phyloP scores from a whole-genome alignment of 2,113 vertebrate genomes.

The Cyphomyrus discorhynchus region DNA sequence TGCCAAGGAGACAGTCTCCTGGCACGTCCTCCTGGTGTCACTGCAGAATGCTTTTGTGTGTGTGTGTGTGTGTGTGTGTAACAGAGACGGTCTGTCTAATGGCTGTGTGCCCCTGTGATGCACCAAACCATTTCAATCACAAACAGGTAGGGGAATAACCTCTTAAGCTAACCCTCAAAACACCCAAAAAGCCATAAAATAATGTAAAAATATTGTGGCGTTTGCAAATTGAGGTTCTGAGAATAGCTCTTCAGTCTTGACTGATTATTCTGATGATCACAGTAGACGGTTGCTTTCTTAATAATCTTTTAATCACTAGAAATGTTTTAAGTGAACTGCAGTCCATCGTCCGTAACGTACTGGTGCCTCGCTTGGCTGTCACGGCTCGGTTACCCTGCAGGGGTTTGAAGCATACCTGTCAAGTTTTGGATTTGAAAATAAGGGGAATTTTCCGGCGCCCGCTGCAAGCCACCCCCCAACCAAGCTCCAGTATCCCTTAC shows the following conservation, averaged over 20 bases:
- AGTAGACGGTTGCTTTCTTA: not conserved
- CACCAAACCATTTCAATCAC: not conserved
- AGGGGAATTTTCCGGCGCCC: no score
- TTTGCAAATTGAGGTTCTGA: not conserved
- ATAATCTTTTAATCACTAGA: not conserved
- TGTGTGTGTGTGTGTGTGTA: not conserved
- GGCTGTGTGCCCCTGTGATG: not conserved
- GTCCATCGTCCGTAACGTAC: not conserved
- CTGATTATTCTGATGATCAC: not conserved
- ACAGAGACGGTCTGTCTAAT: not conserved
- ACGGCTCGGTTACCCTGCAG: not conserved
- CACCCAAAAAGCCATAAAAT: not conserved
- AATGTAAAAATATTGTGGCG: not conserved
- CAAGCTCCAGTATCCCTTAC: no score
- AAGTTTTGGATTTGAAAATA: no score
- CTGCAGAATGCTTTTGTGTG: not conserved
- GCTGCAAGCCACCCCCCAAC: no score
- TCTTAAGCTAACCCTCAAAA: not conserved
- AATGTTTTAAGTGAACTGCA: not conserved
- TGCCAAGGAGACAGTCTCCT: constrained; percentile 13
- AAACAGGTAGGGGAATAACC: not conserved
- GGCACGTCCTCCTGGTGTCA: not conserved
- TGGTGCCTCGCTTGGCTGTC: not conserved
- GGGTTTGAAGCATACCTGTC: no score
- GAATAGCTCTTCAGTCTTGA: not conserved